phyloP scores from a whole-genome alignment of 2,797 vertebrate genomes.

The Paratrypauchen microcephalus region DNA sequence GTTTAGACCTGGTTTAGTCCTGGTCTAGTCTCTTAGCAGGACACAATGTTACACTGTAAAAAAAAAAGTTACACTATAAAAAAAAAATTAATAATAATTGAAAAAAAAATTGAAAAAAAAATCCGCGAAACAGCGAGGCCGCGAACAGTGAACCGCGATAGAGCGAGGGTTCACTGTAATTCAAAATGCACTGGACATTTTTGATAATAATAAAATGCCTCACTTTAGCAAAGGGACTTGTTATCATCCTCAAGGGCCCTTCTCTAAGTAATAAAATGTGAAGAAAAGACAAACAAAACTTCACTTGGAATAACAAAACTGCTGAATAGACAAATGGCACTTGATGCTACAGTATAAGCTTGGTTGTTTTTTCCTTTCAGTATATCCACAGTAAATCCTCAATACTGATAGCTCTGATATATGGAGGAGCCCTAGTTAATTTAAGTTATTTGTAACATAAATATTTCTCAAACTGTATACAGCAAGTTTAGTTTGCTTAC shows the following conservation, averaged over 20 bases:
- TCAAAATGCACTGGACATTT: neutral
- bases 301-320: neutral
- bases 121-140: no score
- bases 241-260: neutral
- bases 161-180: no score
- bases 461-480: slow-evolving; percentile 1
- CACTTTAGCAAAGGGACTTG: neutral
- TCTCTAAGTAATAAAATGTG: slow-evolving; percentile 1
- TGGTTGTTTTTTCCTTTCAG: neutral
- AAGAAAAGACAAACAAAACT: neutral
- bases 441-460: neutral
- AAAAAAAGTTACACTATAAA: no score
- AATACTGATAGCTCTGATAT: neutral
- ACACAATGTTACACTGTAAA: no score
- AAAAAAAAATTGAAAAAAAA: no score
- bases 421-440: neutral
- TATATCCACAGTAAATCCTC: neutral
- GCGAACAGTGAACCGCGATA: no score
- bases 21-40: no score
- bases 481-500: neutral
- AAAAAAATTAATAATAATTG: no score
- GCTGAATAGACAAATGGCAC: neutral
- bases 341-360: neutral
- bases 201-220: slow-evolving; percentile 5
- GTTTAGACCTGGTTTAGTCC: no score